Conservation (phyloP, 1,140 invertebrate genomes). For the Diorhabda carinulata region DNA sequence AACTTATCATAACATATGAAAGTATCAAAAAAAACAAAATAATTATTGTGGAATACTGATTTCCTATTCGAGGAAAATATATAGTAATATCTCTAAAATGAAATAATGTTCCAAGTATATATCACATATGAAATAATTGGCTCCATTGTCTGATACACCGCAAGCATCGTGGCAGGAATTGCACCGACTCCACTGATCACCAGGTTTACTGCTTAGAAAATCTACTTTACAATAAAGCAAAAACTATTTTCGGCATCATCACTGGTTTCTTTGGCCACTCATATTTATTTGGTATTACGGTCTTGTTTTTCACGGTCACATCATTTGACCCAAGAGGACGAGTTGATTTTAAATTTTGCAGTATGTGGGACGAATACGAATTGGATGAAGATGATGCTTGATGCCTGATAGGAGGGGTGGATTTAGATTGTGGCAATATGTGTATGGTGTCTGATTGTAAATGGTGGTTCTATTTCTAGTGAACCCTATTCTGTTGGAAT, state of each 20-base stretch:
- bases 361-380: constrained; percentile 22
- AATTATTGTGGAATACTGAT: too few species aligned
- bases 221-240: constrained; percentile 10
- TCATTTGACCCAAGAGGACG: constrained; percentile 12
- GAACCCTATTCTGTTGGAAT: background rate
- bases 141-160: too few species aligned
- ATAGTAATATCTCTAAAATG: too few species aligned
- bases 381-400: constrained; percentile 23
- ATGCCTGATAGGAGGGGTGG: constrained; percentile 21
- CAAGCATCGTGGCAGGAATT: too few species aligned
- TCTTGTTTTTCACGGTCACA: constrained; percentile 16
- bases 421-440: constrained; percentile 21
- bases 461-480: constrained; percentile 20
- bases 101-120: too few species aligned
- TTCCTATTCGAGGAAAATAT: too few species aligned
- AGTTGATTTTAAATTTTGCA: constrained; percentile 23
- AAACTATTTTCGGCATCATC: constrained; percentile 18
- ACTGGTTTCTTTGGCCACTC: constrained; percentile 16
- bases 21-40: too few species aligned
- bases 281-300: constrained; percentile 16
- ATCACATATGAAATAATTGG: too few species aligned
- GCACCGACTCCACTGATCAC: background rate
- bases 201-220: constrained; percentile 13
- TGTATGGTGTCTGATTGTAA: constrained; percentile 20
- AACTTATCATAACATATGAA: too few species aligned